A percentile compares a stretch with the other conserved stretches of the same genome.
These are phyloP conservation scores for Dendrolimus punctatus DNA, from an alignment of 1,140 invertebrate species.

Conservation along the genomic window DNA sequence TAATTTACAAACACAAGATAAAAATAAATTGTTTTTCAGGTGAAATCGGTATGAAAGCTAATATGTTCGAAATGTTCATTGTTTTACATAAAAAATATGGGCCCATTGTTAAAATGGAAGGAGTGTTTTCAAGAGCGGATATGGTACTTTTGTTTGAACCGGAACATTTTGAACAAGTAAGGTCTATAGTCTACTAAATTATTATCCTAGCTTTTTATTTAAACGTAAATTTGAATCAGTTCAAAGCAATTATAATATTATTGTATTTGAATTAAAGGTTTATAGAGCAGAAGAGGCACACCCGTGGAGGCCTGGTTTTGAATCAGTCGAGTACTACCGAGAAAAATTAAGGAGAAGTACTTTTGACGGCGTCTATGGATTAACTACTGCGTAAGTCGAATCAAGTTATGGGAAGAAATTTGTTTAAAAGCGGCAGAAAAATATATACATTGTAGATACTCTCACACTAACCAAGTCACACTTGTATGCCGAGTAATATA, in stretches of 20 bases:
- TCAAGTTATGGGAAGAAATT: no score
- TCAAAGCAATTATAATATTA: no score
- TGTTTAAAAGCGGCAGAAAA: no score
- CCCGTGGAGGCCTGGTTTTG: slow-evolving; percentile 43
- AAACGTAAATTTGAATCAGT: background rate
- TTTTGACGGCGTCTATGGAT: slow-evolving; percentile 35
- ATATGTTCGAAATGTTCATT: slow-evolving; percentile 29
- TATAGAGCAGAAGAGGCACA: slow-evolving; percentile 40
- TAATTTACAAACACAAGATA: background rate
- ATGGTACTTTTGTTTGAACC: slow-evolving; percentile 46
- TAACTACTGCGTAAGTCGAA: slow-evolving; percentile 41
- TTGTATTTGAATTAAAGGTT: slow-evolving; percentile 20
- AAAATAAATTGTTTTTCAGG: slow-evolving; percentile 22
- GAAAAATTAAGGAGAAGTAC: slow-evolving; percentile 28
- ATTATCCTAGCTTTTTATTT: no score
- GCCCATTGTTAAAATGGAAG: slow-evolving; percentile 37
- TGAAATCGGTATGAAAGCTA: slow-evolving; percentile 28
- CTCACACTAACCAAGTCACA: no score
- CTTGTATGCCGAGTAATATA: no score
- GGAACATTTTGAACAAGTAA: slow-evolving; percentile 47
- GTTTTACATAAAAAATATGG: slow-evolving; percentile 36
- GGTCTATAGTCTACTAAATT: background rate
- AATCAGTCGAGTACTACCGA: slow-evolving; percentile 40
- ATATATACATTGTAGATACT: no score
- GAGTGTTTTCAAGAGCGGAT: slow-evolving; percentile 30